Conservation (phyloP, 2,797 vertebrate genomes). For the Loriculus beryllinus region DNA sequence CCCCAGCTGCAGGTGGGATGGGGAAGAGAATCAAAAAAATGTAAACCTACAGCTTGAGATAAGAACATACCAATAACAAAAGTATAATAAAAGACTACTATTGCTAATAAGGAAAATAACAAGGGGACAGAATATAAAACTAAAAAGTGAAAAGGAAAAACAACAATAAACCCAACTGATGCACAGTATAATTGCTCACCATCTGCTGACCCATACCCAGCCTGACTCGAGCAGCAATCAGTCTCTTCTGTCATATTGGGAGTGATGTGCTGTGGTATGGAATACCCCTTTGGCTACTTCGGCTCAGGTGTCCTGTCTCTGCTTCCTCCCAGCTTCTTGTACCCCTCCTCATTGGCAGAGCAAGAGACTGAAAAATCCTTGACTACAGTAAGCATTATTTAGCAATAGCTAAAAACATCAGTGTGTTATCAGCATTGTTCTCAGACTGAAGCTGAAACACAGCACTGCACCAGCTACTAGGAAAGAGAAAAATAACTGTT, state of each 20-base stretch:
- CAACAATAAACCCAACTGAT: not conserved
- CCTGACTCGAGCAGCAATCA: rapidly evolving
- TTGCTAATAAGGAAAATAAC: not conserved
- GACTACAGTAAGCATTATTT: not conserved
- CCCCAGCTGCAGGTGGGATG: not conserved
- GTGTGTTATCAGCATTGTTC: not conserved
- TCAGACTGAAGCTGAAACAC: not conserved
- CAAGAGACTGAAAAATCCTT: not conserved
- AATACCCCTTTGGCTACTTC: not conserved
- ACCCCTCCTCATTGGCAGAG: not conserved
- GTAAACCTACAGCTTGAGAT: not conserved
- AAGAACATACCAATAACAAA: not conserved
- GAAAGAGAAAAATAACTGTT: not conserved
- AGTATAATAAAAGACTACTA: not conserved
- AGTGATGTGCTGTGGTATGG: not conserved
- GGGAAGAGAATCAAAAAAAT: not conserved
- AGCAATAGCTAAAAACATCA: not conserved
- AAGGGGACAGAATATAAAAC: not conserved
- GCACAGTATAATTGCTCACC: not conserved
- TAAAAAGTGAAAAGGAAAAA: not conserved
- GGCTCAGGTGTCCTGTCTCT: not conserved
- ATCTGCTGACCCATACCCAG: not conserved
- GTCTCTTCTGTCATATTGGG: not conserved
- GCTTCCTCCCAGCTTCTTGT: not conserved
- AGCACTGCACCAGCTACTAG: not conserved